phyloP scores from a whole-genome alignment of 2,888 invertebrate genomes.

The Watsonalla binaria region DNA sequence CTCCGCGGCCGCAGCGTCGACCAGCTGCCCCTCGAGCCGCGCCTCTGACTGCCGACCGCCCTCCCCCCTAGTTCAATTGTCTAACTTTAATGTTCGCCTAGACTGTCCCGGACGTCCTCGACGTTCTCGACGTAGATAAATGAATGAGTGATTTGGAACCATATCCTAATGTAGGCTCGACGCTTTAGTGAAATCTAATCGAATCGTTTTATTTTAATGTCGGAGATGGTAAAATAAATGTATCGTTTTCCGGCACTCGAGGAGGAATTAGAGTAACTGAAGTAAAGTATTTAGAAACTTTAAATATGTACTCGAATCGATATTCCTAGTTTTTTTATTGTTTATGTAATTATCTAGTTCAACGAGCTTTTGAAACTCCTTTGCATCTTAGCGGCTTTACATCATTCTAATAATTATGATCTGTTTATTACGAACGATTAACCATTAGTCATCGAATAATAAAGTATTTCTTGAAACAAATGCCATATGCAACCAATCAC shows the following conservation, averaged over 20 bases:
- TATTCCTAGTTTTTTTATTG: not conserved
- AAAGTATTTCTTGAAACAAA: slow-evolving; percentile 5
- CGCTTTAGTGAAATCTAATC: slow-evolving; percentile 34
- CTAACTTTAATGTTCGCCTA: slow-evolving; percentile 26
- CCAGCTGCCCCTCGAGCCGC: slow-evolving; percentile 53
- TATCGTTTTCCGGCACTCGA: slow-evolving; percentile 14
- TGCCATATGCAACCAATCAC: not conserved
- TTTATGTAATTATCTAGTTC: not conserved
- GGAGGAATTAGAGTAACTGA: too few species aligned
- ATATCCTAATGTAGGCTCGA: slow-evolving; percentile 64
- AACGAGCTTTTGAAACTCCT: not conserved
- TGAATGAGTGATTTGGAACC: slow-evolving; percentile 67
- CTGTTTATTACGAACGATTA: slow-evolving; percentile 1
- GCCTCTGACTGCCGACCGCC: slow-evolving; percentile 31
- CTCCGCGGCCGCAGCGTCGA: slow-evolving; percentile 68
- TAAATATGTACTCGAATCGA: slow-evolving; percentile 6
- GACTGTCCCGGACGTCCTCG: slow-evolving; percentile 14
- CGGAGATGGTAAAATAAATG: slow-evolving; percentile 13
- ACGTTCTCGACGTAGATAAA: slow-evolving; percentile 30
- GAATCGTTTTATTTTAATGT: slow-evolving; percentile 15
- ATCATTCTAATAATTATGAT: slow-evolving; percentile 3
- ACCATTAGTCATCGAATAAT: slow-evolving; percentile 10
- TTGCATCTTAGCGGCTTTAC: not conserved
- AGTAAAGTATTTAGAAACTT: not conserved
- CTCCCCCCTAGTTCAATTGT: slow-evolving; percentile 36